Base-by-base conservation (phyloP, 2,113 vertebrate species). In the Phasianus colchicus region DNA sequence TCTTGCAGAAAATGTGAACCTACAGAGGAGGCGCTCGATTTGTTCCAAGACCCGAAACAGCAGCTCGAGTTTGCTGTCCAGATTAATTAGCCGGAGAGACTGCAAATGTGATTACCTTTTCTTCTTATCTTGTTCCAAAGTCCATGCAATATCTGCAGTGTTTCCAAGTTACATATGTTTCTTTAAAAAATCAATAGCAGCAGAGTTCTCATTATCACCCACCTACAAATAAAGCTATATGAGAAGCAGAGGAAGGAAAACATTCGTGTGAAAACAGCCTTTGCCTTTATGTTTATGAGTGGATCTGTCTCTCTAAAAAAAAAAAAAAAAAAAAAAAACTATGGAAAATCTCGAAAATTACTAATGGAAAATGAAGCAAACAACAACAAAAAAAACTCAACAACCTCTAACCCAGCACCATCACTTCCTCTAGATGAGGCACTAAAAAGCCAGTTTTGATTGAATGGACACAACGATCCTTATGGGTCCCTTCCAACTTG, bases 41-140 rank as follows among this genome's bases (percentile, higher is more conserved):
- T 74, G 32, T 27, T 67, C 42, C 22, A 83, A 45, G 34, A 76
- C 32, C n/a, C 13, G 19, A 34, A 55, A 47, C 47, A 36, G 30
- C 16, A 88, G 29, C 45, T 52, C 3, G 21, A 50, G 10, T 80
- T 83, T 61, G 5, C n/a, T 67, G 36, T 16, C 34, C 34, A 36
- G 55, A 76, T 86, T 94, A 94, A 96, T 95, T 90, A 89, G 22
- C n/a, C 74, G 40, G 18, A 67, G 67, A 89, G 47, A 38, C 18
- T 63, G 34, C 6, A 13, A 88, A 65, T 74, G 79, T 86, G 78
- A 85, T 90, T 94, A 73, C 50, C 6, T 79, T 38, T 71, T 43
- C 70, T 77, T 91, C 90, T 96, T 95, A 92, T 94, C 93, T 90
- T 45, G 22, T 74, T 95, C 83, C 84, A 78, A 92, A 83, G 93